These are phyloP conservation scores for Mechanitis mazaeus DNA, from an alignment of 2,888 invertebrate species.

Conservation along the genomic window DNA sequence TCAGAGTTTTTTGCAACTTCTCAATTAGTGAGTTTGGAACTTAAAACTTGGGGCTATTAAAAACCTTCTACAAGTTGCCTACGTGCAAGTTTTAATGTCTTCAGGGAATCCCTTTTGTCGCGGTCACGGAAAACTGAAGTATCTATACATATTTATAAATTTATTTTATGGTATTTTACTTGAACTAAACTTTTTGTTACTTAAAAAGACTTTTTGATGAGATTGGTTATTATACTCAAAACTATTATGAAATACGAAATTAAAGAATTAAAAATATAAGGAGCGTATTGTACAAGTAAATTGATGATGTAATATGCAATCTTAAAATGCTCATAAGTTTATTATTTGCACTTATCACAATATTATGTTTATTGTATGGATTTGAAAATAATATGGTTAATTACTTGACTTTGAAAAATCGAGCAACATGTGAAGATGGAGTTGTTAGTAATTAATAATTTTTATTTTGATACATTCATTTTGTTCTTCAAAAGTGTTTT, in stretches of 20 bases:
- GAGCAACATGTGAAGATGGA: too few relatives aligned
- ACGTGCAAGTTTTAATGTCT: conserved; percentile 64
- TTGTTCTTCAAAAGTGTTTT: too few relatives aligned
- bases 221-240: background rate
- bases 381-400: too few relatives aligned
- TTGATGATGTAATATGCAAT: too few relatives aligned
- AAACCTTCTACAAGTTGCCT: conserved; percentile 45
- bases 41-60: conserved; percentile 48
- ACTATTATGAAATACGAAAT: background rate
- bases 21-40: conserved; percentile 54
- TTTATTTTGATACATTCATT: too few relatives aligned
- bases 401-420: too few relatives aligned
- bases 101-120: conserved; percentile 50
- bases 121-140: conserved; percentile 32
- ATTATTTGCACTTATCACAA: too few relatives aligned
- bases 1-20: conserved; percentile 35
- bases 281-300: too few relatives aligned
- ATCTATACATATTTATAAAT: conserved; percentile 5
- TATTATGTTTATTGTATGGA: too few relatives aligned
- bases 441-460: too few relatives aligned
- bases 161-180: conserved; percentile 3
- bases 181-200: background rate
- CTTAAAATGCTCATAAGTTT: too few relatives aligned
- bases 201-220: background rate
- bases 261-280: too few relatives aligned